A percentile compares a stretch with the other conserved stretches of the same genome.
Evolutionary conservation across 1,140 invertebrate genomes (phyloP).

Genomic region (Maconellicoccus hirsutus): DNA sequence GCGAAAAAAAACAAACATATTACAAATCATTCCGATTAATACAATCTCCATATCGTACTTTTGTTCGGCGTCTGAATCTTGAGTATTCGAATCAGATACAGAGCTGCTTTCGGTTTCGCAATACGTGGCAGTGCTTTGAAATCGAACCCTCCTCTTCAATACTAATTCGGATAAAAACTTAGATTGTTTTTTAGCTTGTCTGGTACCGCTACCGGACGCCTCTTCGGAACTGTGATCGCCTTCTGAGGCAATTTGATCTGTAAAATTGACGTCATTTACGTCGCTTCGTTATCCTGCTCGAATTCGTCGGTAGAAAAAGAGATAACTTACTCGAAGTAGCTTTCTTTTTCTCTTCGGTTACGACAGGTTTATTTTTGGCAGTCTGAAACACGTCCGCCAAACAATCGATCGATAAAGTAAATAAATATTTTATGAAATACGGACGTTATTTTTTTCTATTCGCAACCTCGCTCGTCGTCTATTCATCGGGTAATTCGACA

Average conservation of each 20-base stretch:
- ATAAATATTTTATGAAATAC: no score
- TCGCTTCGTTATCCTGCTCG: no score
- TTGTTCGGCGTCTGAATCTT: not conserved
- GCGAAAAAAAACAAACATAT: not conserved
- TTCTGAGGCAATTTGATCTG: not conserved
- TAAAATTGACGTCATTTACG: not conserved
- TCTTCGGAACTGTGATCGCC: not conserved
- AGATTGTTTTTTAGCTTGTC: not conserved
- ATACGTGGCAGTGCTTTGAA: not conserved
- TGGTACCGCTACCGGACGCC: not conserved
- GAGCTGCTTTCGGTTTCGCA: not conserved
- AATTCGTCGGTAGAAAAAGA: no score
- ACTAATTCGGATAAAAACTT: not conserved
- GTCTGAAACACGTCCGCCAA: conserved; percentile 5
- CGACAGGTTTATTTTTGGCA: not conserved
- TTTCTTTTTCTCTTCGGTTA: not conserved
- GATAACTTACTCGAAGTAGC: not conserved
- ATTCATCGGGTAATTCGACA: no score
- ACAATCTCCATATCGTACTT: not conserved
- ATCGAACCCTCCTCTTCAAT: not conserved
- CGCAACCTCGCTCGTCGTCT: no score
- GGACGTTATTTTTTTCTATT: no score
- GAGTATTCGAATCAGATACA: not conserved
- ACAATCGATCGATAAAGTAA: no score
- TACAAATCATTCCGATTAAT: not conserved